Percentiles rank a stretch among this genome's conserved stretches.
Conservation (phyloP, 2,797 vertebrate species). For the Tadarida brasiliensis region DNA sequence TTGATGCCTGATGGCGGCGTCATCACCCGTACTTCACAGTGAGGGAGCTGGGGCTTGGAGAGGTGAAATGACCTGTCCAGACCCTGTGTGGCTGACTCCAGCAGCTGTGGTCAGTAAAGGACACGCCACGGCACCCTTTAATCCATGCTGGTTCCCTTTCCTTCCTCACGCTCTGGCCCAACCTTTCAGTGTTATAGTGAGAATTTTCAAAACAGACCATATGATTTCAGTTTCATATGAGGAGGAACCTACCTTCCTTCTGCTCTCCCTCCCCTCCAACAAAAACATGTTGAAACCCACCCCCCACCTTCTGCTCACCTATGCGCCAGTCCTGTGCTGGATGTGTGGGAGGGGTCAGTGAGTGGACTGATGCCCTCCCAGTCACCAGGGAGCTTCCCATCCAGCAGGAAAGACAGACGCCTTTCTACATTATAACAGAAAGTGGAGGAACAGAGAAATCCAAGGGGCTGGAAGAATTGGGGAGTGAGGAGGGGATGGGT, state of each 20-base stretch:
- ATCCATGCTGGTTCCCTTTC: background rate
- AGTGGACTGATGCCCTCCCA: background rate
- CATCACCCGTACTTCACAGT: accelerated
- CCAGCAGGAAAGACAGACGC: background rate
- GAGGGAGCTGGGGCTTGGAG: background rate
- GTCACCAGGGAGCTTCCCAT: background rate
- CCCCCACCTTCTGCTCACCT: background rate
- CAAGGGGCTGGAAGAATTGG: background rate
- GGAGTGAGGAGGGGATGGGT: accelerated
- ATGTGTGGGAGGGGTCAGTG: background rate
- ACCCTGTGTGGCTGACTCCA: background rate
- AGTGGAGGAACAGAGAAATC: background rate
- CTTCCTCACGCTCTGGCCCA: background rate
- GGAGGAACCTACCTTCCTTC: background rate
- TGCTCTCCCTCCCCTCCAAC: background rate
- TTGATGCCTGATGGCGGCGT: background rate
- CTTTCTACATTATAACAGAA: background rate
- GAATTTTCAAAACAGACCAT: background rate
- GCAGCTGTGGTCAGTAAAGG: background rate
- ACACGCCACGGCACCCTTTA: background rate
- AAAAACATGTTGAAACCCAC: background rate
- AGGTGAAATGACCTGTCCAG: background rate
- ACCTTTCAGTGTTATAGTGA: background rate
- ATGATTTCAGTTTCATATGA: background rate
- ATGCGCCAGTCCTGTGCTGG: background rate